A percentile compares a stretch with the other conserved stretches of the same genome.
phyloP scores from a whole-genome alignment of 92 coral and sea anemone species.

The Isaurus tuberculatus region DNA sequence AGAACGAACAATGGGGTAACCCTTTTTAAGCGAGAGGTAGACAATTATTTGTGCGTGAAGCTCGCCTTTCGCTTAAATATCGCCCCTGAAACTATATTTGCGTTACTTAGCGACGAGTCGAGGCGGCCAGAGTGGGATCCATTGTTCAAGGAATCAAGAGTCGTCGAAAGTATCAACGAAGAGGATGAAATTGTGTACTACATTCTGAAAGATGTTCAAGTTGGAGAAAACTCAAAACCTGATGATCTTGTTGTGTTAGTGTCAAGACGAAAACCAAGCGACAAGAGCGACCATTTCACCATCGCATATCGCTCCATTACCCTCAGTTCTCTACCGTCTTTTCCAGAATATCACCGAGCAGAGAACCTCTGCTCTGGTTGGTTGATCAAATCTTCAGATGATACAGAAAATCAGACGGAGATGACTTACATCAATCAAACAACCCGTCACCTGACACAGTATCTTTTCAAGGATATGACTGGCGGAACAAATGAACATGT shows the following conservation, averaged over 20 bases:
- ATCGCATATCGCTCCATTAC: conserved; percentile 81
- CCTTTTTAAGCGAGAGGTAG: conserved; percentile 65
- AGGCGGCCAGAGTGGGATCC: conserved; percentile 80
- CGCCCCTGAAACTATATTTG: conserved; percentile 56
- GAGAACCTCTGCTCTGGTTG: conserved; percentile 81
- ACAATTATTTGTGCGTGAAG: conserved; percentile 67
- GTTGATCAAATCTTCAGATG: conserved; percentile 62
- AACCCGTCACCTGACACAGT: conserved; percentile 65
- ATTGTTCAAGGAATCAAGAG: conserved; percentile 51
- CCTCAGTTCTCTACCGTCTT: conserved; percentile 53
- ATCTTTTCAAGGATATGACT: conserved; percentile 64
- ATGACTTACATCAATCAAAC: conserved; percentile 78
- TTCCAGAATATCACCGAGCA: conserved; percentile 63
- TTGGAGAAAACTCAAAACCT: conserved; percentile 58
- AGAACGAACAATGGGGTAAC: conserved; percentile 45
- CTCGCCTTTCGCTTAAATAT: conserved; percentile 35
- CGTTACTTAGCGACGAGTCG: conserved; percentile 54
- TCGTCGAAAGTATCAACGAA: conserved; percentile 61
- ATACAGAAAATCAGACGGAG: conserved; percentile 45
- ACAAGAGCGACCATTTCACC: conserved; percentile 63
- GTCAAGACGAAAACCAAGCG: conserved; percentile 75
- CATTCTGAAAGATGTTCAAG: conserved; percentile 55
- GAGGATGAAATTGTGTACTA: conserved; percentile 77
- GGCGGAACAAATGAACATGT: conserved; percentile 66
- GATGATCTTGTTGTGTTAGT: conserved; percentile 74